A percentile compares a stretch with the other conserved stretches of the same genome.
Conservation (phyloP, 1,140 invertebrate species). For the Anoplophora glabripennis region DNA sequence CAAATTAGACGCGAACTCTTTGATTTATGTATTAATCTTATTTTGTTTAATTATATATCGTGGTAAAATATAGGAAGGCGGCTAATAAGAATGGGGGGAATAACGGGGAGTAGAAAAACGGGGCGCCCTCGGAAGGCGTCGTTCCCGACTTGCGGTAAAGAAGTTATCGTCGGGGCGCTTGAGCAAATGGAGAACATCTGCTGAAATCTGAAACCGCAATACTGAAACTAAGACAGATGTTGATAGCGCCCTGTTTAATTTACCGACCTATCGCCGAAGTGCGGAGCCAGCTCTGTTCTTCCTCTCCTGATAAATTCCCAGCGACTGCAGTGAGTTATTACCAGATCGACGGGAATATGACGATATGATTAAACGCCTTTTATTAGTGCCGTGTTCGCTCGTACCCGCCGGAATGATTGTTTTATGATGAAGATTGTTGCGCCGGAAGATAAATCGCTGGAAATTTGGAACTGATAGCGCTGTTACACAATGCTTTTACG, state of each 20-base stretch:
- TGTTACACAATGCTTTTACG: too few species aligned
- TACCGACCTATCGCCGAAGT: constrained; percentile 23
- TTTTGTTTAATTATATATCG: constrained; percentile 11
- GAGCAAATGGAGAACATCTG: constrained; percentile 26
- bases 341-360: constrained; percentile 17
- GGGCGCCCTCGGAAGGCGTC: constrained; percentile 11
- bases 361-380: constrained; percentile 17
- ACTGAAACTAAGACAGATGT: constrained; percentile 25
- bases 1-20: too few species aligned
- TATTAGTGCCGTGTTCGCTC: constrained; percentile 11
- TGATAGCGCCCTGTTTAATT: constrained; percentile 27
- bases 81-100: constrained; percentile 13
- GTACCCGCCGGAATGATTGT: too few species aligned
- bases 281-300: constrained; percentile 4
- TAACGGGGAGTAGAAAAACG: constrained; percentile 14
- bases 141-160: constrained; percentile 7
- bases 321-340: constrained; percentile 20
- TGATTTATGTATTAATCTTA: too few species aligned
- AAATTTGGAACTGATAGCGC: too few species aligned
- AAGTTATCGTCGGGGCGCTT: constrained; percentile 12
- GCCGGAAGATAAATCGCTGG: too few species aligned
- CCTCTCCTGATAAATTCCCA: constrained; percentile 16
- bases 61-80: constrained; percentile 8
- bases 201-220: constrained; percentile 24
- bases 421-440: too few species aligned